Percentiles rank a stretch among this genome's conserved stretches.
These are phyloP conservation scores for Erebia epiphron DNA, from an alignment of 2,888 invertebrate genomes.

Conservation along the genomic window DNA sequence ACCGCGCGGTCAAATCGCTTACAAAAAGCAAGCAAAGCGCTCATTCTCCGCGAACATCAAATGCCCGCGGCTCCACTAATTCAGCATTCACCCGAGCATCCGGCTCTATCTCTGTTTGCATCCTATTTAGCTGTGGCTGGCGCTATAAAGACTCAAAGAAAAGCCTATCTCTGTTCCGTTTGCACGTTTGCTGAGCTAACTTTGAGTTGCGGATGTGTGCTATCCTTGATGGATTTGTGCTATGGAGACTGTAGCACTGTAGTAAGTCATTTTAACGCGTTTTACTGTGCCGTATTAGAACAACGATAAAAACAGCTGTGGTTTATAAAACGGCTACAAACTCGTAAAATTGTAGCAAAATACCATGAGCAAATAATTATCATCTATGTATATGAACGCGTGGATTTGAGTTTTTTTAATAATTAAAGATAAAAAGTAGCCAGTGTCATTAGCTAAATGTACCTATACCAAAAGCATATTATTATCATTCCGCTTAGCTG, in stretches of 20 bases:
- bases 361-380: too few species aligned
- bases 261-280: not conserved
- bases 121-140: slow-evolving; percentile 76
- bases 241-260: not conserved
- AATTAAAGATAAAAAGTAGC: too few species aligned
- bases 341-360: too few species aligned
- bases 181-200: slow-evolving; percentile 74
- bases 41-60: slow-evolving; percentile 31
- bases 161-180: slow-evolving; percentile 73
- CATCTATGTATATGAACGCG: too few species aligned
- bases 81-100: slow-evolving; percentile 65
- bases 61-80: slow-evolving; percentile 51
- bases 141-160: slow-evolving; percentile 77
- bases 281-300: too few species aligned
- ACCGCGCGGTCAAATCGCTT: slow-evolving; percentile 20
- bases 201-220: slow-evolving; percentile 44
- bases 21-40: slow-evolving; percentile 14
- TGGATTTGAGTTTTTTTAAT: too few species aligned
- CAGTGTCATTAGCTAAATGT: too few species aligned
- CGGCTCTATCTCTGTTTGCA: slow-evolving; percentile 77
- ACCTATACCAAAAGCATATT: too few species aligned
- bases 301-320: too few species aligned
- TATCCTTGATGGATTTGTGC: not conserved
- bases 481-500: too few species aligned
- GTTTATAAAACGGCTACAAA: too few species aligned